phyloP scores from a whole-genome alignment of 2,113 vertebrate genomes.

The Sceloporus undulatus region DNA sequence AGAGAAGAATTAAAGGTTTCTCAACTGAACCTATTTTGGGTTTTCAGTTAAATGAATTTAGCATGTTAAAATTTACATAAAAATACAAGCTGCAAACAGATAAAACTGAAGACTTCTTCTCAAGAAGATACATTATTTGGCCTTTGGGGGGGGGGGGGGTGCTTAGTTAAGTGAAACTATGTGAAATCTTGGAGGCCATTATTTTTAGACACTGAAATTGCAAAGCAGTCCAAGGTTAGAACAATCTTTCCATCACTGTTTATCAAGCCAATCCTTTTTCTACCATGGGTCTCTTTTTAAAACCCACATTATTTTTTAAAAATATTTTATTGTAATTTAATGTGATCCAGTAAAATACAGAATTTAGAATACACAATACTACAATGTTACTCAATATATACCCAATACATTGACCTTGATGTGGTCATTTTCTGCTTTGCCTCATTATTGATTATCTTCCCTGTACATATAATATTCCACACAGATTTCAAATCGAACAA shows the following conservation, averaged over 20 bases:
- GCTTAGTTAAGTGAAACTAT: neutral
- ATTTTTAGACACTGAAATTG: neutral
- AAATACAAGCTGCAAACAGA: slow-evolving; percentile 29
- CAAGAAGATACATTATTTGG: neutral
- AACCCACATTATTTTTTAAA: too few relatives aligned
- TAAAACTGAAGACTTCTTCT: slow-evolving; percentile 19
- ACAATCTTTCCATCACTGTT: neutral
- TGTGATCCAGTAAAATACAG: too few relatives aligned
- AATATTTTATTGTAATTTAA: too few relatives aligned
- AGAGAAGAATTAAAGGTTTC: neutral
- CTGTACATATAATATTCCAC: too few relatives aligned
- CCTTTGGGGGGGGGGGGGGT: neutral
- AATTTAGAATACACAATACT: too few relatives aligned
- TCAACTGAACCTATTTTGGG: neutral
- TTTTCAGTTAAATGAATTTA: slow-evolving; percentile 21
- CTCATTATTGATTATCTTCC: too few relatives aligned
- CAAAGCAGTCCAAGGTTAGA: neutral
- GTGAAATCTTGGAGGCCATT: neutral
- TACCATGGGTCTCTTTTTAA: neutral
- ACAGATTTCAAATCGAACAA: too few relatives aligned
- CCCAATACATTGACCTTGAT: too few relatives aligned
- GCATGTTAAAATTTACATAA: neutral
- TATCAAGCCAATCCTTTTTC: neutral
- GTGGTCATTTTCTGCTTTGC: too few relatives aligned
- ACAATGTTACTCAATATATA: too few relatives aligned